Percentiles rank a stretch among this genome's conserved stretches.
These are phyloP conservation scores for Clytia hemisphaerica DNA, from an alignment of 30 jellyfish, hydroid and myxozoan genomes.

Conservation along the genomic window DNA sequence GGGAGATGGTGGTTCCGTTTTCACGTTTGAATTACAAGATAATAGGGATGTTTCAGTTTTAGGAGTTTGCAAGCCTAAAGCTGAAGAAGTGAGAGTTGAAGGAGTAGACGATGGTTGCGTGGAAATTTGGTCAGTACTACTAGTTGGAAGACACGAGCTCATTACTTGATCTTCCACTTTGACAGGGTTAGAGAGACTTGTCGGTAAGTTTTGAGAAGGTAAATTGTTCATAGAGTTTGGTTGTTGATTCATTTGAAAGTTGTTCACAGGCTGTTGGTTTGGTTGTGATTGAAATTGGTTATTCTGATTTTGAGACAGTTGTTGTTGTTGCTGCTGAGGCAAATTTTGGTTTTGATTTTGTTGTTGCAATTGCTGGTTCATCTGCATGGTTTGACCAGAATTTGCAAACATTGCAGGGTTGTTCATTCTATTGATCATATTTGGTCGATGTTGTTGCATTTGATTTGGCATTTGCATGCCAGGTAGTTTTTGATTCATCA, in stretches of 20 bases:
- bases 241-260: slow-evolving; percentile 35
- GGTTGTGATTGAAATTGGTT: slow-evolving; percentile 8
- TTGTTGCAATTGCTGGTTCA: slow-evolving; percentile 41
- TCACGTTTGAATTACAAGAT: not conserved
- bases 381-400: slow-evolving; percentile 16
- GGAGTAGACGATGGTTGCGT: too few species aligned
- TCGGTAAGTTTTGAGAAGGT: too few species aligned
- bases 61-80: not conserved
- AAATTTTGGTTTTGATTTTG: slow-evolving; percentile 58
- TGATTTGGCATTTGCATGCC: not conserved
- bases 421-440: not conserved
- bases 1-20: slow-evolving; percentile 1
- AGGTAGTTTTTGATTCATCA: too few species aligned
- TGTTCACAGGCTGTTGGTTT: slow-evolving; percentile 10
- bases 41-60: slow-evolving; percentile 33
- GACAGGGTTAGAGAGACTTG: too few species aligned
- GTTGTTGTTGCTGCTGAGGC: slow-evolving; percentile 48
- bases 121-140: too few species aligned
- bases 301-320: slow-evolving; percentile 38
- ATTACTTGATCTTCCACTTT: too few species aligned
- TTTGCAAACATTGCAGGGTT: slow-evolving; percentile 1
- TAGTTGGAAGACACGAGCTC: too few species aligned
- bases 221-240: slow-evolving; percentile 14
- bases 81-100: not conserved
- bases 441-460: not conserved